Evolutionary conservation across 2,113 vertebrate species (phyloP).

Genomic region (Emydura subglobosa): DNA sequence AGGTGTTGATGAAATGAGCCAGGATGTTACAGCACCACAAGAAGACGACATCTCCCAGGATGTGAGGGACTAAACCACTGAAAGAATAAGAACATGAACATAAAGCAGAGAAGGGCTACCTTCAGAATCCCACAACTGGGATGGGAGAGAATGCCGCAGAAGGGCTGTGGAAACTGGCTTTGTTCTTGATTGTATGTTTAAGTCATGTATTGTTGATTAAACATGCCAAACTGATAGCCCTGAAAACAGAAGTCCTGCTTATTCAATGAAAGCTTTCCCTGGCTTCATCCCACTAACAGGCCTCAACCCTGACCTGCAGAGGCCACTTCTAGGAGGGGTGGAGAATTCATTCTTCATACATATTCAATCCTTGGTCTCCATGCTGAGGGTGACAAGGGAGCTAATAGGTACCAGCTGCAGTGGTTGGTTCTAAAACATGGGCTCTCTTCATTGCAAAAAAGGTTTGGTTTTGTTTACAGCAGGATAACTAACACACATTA

Average conservation of each 20-base stretch:
- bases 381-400: neutral
- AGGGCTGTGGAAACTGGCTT: neutral
- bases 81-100: constrained; percentile 50
- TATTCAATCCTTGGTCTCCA: neutral
- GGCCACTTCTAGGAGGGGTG: neutral
- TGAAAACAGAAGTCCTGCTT: neutral
- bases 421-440: neutral
- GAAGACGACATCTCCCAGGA: constrained; percentile 91
- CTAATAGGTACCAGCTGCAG: neutral
- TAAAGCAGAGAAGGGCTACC: constrained; percentile 35
- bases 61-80: constrained; percentile 88
- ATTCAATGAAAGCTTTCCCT: neutral
- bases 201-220: neutral
- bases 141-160: neutral
- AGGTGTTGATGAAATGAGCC: constrained; percentile 92
- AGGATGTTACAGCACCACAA: constrained; percentile 93
- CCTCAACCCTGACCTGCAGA: neutral
- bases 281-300: neutral
- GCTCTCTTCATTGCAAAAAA: neutral
- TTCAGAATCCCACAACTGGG: neutral
- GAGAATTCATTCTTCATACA: neutral
- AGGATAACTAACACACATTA: neutral
- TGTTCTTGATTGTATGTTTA: neutral
- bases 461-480: neutral
- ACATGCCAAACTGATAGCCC: neutral